These are phyloP conservation scores for Popillia japonica DNA, from an alignment of 1,140 invertebrate genomes.

Conservation along the genomic window DNA sequence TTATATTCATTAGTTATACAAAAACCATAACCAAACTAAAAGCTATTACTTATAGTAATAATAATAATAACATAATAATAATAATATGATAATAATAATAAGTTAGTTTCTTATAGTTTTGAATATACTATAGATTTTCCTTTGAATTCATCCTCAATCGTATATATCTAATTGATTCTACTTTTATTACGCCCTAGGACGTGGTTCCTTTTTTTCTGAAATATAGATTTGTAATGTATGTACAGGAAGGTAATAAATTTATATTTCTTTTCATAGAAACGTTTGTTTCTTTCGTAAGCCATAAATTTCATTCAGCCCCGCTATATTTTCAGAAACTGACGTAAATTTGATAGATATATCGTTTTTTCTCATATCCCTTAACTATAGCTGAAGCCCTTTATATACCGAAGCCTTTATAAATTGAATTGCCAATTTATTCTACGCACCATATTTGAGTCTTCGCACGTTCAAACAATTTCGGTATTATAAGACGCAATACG, in stretches of 20 bases:
- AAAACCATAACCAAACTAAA: too few species aligned
- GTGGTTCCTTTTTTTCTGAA: too few species aligned
- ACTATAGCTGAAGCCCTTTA: background rate
- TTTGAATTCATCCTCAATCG: too few species aligned
- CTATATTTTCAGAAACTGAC: background rate
- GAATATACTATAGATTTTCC: too few species aligned
- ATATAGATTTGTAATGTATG: background rate
- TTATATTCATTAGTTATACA: too few species aligned
- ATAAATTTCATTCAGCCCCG: background rate
- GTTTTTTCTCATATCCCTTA: conserved; percentile 1
- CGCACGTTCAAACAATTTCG: background rate
- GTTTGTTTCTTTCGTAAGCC: conserved; percentile 6
- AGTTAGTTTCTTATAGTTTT: too few species aligned
- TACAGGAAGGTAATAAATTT: conserved; percentile 7
- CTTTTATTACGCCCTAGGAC: too few species aligned
- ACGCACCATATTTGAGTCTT: background rate
- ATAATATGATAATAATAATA: too few species aligned
- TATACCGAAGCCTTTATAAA: conserved; percentile 1
- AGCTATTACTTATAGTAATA: too few species aligned
- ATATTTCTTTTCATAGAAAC: background rate
- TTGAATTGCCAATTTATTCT: conserved; percentile 11
- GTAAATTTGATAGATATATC: conserved; percentile 14
- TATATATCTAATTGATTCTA: too few species aligned
- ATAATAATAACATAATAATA: too few species aligned
- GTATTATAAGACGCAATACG: too few species aligned